Percentiles rank a stretch among this genome's conserved stretches.
These are phyloP conservation scores for Neomorphus geoffroyi DNA, from an alignment of 2,797 vertebrate species.

Conservation along the genomic window DNA sequence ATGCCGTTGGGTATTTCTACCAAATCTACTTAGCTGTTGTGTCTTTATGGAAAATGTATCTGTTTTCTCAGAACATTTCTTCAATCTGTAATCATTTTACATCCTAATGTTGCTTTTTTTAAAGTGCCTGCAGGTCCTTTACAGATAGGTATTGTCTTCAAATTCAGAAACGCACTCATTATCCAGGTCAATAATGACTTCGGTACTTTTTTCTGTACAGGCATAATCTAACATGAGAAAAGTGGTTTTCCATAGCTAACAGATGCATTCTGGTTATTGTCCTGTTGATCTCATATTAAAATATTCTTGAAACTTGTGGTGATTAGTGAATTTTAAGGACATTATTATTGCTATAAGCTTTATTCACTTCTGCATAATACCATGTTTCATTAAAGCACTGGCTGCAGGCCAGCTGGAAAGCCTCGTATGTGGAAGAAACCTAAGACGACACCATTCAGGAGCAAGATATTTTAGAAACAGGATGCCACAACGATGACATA, in stretches of 20 bases:
- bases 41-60: background rate
- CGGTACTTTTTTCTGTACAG: background rate
- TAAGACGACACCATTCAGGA: slow-evolving; percentile 58
- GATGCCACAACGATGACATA: slow-evolving; percentile 64
- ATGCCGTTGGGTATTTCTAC: background rate
- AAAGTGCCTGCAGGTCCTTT: background rate
- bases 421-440: slow-evolving; percentile 50
- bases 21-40: background rate
- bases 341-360: slow-evolving; percentile 11
- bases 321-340: slow-evolving; percentile 21
- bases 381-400: slow-evolving; percentile 50
- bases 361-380: slow-evolving; percentile 51
- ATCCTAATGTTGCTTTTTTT: background rate
- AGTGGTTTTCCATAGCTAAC: background rate
- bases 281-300: background rate
- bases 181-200: background rate
- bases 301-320: background rate
- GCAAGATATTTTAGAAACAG: slow-evolving; percentile 52
- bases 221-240: background rate
- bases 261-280: background rate
- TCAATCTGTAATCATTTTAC: background rate
- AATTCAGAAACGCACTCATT: background rate
- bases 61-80: background rate
- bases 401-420: slow-evolving; percentile 61
- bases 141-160: background rate